Evolutionary conservation across 2,797 vertebrate genomes (phyloP), one percentile per base, ranked within the genome.

Genomic region (Sciurus vulgaris): DNA sequence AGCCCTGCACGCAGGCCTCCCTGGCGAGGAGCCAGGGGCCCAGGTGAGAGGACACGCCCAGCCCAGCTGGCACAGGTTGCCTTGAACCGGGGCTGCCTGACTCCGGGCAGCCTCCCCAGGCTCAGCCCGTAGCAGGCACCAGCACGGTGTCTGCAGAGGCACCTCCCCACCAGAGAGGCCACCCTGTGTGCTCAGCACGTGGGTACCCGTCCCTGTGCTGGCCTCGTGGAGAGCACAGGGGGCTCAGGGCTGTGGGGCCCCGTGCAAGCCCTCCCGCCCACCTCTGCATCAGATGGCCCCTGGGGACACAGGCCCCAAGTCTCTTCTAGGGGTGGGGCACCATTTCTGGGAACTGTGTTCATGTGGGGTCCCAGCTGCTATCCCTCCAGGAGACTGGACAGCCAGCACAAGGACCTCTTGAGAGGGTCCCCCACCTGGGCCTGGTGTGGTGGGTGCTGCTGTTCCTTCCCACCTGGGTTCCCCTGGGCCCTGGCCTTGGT

Each of bases 381-480:
- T 79, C 41, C 24, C 7, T 51, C 1, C 6, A 28, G 63, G 41
- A n/a, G n/a, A 30, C 33, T 41, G 17, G 47, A 18, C 33, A 49
- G 14, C 88, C 0, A 0, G n/a, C 30, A 6, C 0, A 7, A 5
- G 10, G 69, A 3, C 20, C 17, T 0, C 61, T 41, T 5, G 9
- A n/a, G 35, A 38, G 38, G 61, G 22, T 7, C 12, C 30, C 18
- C 54, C 9, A 26, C 5, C 67, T 33, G 0, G 69, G 82, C 77
- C 15, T 1, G 15, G 74, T n/a, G 22, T 17, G 70, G 49, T 0
- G 28, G n/a, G 2, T 0, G 3, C 33, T 35, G 28, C 35, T 38
- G 7, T 20, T 14, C 0, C 4, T 73, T 3, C 11, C 65, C 1
- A 3, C 1, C 28, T 5, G 11, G 44, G 18, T 4, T 56, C 54